Base-by-base conservation (phyloP, 2,888 invertebrate genomes). In the Chromoteleia sp. region DNA sequence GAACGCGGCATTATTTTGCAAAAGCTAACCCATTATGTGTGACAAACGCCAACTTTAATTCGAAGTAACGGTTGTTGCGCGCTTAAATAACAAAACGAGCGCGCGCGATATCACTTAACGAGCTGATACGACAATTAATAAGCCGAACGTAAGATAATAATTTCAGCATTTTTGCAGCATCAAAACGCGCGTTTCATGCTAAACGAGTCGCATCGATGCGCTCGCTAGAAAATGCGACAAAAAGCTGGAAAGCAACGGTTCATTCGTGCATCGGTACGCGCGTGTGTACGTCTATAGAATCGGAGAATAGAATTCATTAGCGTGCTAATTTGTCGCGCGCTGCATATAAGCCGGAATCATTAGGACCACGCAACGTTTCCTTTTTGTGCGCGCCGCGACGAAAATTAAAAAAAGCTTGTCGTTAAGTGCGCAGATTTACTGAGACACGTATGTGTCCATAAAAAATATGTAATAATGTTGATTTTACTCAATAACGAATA, bases 291-390 rank as follows among this genome's bases (percentile, higher is more conserved):
- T 74, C 74, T 70, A 70, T 75, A 75, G 70, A 63, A 52, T 54
- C 65, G 52, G 56, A 80, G 75, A 81, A 81, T 81, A 81, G 81
- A 81, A 81, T 76, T 75, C 81, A 76, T 81, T 75, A 81, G 81
- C 50, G 68, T 80, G 70, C 74, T 80, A 80, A 79, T 80, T 80
- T 80, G 80, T 75, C 75, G 75, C 75, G 80, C 75, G 80, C 65
- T 71, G 75, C 65, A 58, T 63, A 56, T 70, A 74, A 80, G 70
- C 74, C 21, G 61, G 39, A 63, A 74, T 75, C 74, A 80, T 80
- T 80, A 80, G 80, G 74, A 61, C 68, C 74, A 48, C 56, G 79
- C 61, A 63, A 70, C 50, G 70, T 75, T 70, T 76, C 50, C 59
- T 71, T 70, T 80, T 41, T 45, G 19, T 12, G 45, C 50, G 52